Evolutionary conservation across 1,140 invertebrate species (phyloP).

Genomic region (Daktulosphaira vitifoliae): DNA sequence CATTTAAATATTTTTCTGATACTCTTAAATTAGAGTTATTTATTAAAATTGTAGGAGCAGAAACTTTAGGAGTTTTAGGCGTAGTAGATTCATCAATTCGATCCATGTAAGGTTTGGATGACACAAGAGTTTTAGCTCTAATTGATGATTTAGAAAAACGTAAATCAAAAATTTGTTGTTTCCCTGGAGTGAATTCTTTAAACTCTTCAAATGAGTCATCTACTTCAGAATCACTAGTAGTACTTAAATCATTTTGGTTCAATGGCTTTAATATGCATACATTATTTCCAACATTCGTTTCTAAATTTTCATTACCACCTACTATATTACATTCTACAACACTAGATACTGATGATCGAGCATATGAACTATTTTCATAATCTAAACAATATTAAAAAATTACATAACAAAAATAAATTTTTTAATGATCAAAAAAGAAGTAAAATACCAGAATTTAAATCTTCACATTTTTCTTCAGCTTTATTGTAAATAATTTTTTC

Average conservation of each 20-base stretch:
- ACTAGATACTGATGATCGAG: background rate
- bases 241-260: background rate
- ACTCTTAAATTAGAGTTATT: background rate
- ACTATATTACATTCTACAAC: background rate
- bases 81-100: slow-evolving; percentile 12
- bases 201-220: background rate
- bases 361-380: background rate
- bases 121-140: background rate
- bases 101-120: background rate
- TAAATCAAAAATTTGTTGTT: slow-evolving; percentile 18
- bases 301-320: background rate
- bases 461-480: too few relatives aligned
- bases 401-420: background rate
- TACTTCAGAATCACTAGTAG: background rate
- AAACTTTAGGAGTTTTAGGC: background rate
- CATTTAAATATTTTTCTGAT: too few relatives aligned
- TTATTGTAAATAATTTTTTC: too few relatives aligned
- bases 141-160: background rate
- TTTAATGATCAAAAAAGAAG: background rate
- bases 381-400: slow-evolving; percentile 4
- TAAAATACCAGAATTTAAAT: too few relatives aligned
- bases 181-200: slow-evolving; percentile 18
- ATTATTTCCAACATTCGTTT: background rate
- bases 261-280: background rate
- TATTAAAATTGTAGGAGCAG: background rate